phyloP scores from a whole-genome alignment of 2,888 invertebrate species.

The Zelleria hepariella region DNA sequence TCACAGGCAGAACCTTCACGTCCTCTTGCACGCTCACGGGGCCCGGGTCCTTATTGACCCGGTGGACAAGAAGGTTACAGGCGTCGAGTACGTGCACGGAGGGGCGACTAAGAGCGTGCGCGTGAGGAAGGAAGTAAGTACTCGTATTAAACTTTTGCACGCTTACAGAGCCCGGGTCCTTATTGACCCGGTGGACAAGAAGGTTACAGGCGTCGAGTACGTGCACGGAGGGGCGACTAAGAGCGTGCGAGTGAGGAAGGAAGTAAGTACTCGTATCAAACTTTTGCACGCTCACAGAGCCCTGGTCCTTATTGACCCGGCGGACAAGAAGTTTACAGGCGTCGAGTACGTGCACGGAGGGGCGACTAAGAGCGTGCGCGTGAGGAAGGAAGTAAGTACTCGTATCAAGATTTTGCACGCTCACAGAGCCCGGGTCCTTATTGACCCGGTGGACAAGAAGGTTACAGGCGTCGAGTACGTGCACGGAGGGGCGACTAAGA shows the following conservation, averaged over 20 bases:
- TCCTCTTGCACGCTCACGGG: constrained; percentile 74
- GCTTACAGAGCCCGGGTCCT: constrained; percentile 73
- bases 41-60: constrained; percentile 70
- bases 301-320: constrained; percentile 64
- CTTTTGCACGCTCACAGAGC: constrained; percentile 70
- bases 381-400: constrained; percentile 61
- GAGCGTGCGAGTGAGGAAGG: constrained; percentile 62
- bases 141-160: constrained; percentile 30
- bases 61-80: constrained; percentile 62
- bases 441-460: constrained; percentile 58
- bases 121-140: constrained; percentile 65
- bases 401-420: constrained; percentile 46
- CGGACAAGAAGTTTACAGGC: constrained; percentile 64
- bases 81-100: constrained; percentile 73
- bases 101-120: constrained; percentile 54
- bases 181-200: constrained; percentile 58
- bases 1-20: constrained; percentile 71
- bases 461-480: constrained; percentile 75
- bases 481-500: constrained; percentile 55
- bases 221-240: constrained; percentile 59
- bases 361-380: constrained; percentile 51
- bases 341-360: constrained; percentile 74
- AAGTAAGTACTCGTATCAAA: constrained; percentile 37
- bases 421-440: constrained; percentile 70
- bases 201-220: constrained; percentile 74